Conservation (phyloP, 2,888 invertebrate species). For the Coelopa pilipes region DNA sequence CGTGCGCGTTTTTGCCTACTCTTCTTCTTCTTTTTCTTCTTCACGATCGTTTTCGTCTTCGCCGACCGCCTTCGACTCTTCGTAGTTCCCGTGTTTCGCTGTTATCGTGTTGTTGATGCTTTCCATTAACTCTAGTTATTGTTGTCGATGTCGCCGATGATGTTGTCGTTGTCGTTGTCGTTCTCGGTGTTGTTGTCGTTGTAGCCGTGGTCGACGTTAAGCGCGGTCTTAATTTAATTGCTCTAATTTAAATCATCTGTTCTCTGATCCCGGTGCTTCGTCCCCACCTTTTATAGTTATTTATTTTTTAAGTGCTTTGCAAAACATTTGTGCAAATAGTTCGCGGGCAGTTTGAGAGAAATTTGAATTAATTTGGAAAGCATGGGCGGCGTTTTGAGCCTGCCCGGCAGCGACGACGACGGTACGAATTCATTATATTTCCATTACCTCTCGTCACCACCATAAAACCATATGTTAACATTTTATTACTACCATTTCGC, state of each 20-base stretch:
- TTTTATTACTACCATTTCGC: background rate
- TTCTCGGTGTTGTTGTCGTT: background rate
- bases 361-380: background rate
- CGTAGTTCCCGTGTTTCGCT: no score
- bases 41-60: no score
- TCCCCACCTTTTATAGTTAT: no score
- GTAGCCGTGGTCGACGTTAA: constrained; percentile 17
- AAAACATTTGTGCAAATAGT: background rate
- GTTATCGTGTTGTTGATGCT: background rate
- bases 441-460: background rate
- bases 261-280: background rate
- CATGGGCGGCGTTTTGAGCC: constrained; percentile 14
- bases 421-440: constrained; percentile 10
- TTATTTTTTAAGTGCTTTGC: background rate
- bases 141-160: no score
- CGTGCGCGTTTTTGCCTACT: constrained; percentile 11
- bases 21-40: background rate
- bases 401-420: constrained; percentile 10
- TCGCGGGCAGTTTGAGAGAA: no score
- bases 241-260: constrained; percentile 31
- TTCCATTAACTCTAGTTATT: background rate
- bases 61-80: no score
- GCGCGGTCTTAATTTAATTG: background rate
- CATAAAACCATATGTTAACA: background rate
- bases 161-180: no score